Conservation (phyloP, 2,797 vertebrate species). For the Hypotaenidia okinawae region DNA sequence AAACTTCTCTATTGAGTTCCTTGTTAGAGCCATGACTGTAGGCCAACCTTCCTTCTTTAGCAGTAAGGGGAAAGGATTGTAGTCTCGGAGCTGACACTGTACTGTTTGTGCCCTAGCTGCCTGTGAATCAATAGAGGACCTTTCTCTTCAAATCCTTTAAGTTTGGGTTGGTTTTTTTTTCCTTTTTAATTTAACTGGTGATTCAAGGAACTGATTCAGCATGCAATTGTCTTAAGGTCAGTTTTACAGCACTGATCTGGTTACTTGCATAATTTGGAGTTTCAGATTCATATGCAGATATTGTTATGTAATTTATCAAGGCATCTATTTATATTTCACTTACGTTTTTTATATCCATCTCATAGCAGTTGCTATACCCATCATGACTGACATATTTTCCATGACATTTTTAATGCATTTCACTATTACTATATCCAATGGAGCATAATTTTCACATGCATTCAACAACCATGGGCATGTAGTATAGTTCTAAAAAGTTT, state of each 20-base stretch:
- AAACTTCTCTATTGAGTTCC: not conserved
- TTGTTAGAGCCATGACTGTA: not conserved
- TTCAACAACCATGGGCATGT: not conserved
- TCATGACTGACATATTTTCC: slow-evolving; percentile 1
- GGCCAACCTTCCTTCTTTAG: not conserved
- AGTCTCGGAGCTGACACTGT: not conserved
- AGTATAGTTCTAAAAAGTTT: slow-evolving; percentile 35
- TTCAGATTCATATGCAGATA: not conserved
- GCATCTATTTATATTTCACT: not conserved
- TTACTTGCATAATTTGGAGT: not conserved
- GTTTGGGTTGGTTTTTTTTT: not conserved
- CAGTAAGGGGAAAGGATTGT: not conserved
- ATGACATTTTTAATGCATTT: not conserved
- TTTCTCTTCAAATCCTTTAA: not conserved
- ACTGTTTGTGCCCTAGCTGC: not conserved
- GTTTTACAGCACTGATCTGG: not conserved
- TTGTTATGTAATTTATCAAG: not conserved
- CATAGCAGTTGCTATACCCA: not conserved
- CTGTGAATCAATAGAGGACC: not conserved
- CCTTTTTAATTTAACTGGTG: not conserved
- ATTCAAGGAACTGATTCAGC: not conserved
- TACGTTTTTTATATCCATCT: not conserved
- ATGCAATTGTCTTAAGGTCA: not conserved
- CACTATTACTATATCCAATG: not conserved
- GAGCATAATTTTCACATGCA: not conserved